Evolutionary conservation across 1,140 invertebrate species (phyloP).

Genomic region (Musca vetustissima): DNA sequence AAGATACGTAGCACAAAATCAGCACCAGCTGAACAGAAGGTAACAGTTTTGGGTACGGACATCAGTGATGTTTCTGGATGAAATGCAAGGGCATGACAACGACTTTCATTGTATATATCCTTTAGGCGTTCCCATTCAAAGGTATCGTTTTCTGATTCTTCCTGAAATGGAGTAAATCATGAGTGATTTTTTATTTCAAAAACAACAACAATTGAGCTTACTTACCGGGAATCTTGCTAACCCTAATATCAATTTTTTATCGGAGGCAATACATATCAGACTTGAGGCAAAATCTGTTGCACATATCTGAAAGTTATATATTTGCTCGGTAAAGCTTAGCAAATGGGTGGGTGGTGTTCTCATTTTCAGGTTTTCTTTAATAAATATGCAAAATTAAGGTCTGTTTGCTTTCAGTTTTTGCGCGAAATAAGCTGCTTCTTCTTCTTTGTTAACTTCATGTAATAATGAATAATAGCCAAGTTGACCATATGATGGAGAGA

Average conservation of each 20-base stretch:
- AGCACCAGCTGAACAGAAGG: slow-evolving; percentile 61
- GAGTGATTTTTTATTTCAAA: background rate
- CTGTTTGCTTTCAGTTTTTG: too few relatives aligned
- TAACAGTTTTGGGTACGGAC: slow-evolving; percentile 62
- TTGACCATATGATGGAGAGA: too few relatives aligned
- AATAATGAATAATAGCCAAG: too few relatives aligned
- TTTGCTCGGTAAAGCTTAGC: slow-evolving; percentile 35
- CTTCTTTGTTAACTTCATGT: too few relatives aligned
- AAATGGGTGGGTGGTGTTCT: slow-evolving; percentile 34
- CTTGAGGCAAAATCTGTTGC: slow-evolving; percentile 48
- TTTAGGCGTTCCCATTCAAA: slow-evolving; percentile 45
- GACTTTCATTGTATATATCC: slow-evolving; percentile 59
- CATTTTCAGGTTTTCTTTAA: slow-evolving; percentile 15
- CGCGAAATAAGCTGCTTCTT: too few relatives aligned
- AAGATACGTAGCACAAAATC: slow-evolving; percentile 62
- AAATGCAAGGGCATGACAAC: slow-evolving; percentile 61
- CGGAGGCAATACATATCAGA: slow-evolving; percentile 40
- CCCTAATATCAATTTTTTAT: slow-evolving; percentile 37
- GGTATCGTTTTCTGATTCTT: slow-evolving; percentile 35
- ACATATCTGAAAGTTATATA: slow-evolving; percentile 44
- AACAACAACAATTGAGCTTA: background rate
- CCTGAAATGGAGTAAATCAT: background rate
- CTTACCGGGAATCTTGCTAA: slow-evolving; percentile 46
- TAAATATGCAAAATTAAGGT: too few relatives aligned
- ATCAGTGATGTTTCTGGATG: slow-evolving; percentile 66